Conservation (phyloP, 2,888 invertebrate species). For the Capitulum mitella region DNA sequence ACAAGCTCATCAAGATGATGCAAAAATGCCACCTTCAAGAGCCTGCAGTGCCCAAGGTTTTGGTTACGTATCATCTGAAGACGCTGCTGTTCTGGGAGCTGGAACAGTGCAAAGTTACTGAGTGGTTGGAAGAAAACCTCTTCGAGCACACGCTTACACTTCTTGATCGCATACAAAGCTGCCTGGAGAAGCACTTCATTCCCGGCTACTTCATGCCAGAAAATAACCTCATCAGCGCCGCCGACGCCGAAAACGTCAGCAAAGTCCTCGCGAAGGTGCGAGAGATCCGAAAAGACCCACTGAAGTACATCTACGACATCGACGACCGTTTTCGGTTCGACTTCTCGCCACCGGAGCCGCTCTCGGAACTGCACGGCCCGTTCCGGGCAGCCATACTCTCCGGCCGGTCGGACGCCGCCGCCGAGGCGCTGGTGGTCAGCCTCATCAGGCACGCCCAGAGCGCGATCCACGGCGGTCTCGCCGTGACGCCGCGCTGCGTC, state of each 20-base stretch:
- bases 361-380: not conserved
- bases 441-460: not conserved
- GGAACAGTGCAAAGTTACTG: not conserved
- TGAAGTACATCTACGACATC: not conserved
- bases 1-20: constrained; percentile 3
- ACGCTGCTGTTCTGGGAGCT: constrained; percentile 1
- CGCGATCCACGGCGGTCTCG: not conserved
- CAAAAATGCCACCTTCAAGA: not conserved
- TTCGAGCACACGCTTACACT: not conserved
- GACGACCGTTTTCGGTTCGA: constrained; percentile 1
- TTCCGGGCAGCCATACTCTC: not conserved
- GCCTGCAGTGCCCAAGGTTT: constrained; percentile 1
- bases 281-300: not conserved
- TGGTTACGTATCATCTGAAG: not conserved
- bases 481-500: not conserved
- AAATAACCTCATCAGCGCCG: not conserved
- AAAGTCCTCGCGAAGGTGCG: not conserved
- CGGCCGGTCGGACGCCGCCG: not conserved
- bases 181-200: constrained; percentile 77
- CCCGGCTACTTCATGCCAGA: not conserved
- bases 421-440: not conserved
- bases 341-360: not conserved
- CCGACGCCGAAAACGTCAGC: not conserved
- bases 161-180: constrained; percentile 96
- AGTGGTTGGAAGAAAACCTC: not conserved